phyloP scores from a whole-genome alignment of 2,888 invertebrate genomes.

The Acleris holmiana region DNA sequence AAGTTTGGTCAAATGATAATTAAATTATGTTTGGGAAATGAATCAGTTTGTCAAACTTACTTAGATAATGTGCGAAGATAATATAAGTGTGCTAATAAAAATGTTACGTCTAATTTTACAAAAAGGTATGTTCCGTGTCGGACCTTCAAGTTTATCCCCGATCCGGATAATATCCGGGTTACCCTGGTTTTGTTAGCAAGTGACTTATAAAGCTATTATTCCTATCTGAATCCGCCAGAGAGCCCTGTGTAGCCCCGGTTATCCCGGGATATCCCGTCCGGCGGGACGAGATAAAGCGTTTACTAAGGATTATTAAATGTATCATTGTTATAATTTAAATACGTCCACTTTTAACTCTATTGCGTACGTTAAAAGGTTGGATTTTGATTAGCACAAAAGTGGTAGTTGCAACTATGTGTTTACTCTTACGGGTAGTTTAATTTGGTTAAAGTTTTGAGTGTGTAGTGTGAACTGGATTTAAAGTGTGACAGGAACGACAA shows the following conservation, averaged over 20 bases:
- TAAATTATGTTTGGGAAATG: too few species aligned
- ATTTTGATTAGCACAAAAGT: not conserved
- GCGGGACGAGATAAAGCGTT: constrained; percentile 19
- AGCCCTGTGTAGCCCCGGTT: constrained; percentile 10
- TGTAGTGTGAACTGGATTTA: not conserved
- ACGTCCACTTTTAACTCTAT: not conserved
- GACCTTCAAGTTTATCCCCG: constrained; percentile 2
- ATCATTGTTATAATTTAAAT: constrained; percentile 16
- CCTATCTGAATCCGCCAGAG: constrained; percentile 16
- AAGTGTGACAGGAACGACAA: too few species aligned
- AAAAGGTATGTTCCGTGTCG: constrained; percentile 14
- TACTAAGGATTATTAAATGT: constrained; percentile 20
- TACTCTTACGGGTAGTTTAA: not conserved
- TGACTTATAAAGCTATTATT: constrained; percentile 30
- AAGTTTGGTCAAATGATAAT: too few species aligned
- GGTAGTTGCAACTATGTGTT: not conserved
- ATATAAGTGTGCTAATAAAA: too few species aligned
- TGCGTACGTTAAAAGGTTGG: not conserved
- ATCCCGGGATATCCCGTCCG: constrained; percentile 13
- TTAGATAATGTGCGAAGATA: too few species aligned
- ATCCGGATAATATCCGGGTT: constrained; percentile 10
- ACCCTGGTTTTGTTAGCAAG: constrained; percentile 17
- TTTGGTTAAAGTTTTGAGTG: not conserved
- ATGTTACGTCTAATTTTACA: not conserved
- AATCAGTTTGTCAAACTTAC: too few species aligned